Evolutionary conservation across 2,797 vertebrate species (phyloP).

Genomic region (Muscicapa comitata): DNA sequence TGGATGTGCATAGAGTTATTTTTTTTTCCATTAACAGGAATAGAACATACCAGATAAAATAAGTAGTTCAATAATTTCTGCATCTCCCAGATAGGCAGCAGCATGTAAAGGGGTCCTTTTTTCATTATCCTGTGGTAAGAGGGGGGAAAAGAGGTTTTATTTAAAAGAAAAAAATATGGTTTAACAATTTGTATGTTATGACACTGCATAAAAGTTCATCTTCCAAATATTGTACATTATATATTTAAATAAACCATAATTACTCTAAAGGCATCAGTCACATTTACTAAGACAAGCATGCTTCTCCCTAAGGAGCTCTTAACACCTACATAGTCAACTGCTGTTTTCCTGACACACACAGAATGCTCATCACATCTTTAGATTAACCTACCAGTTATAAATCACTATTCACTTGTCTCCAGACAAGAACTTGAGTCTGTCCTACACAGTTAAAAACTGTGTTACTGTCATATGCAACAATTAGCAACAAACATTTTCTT

Average conservation of each 20-base stretch:
- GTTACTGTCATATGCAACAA: neutral
- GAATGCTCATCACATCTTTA: neutral
- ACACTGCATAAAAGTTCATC: conserved; percentile 8
- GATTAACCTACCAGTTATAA: neutral
- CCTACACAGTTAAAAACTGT: neutral
- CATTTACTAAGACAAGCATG: neutral
- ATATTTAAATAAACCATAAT: neutral
- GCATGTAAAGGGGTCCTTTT: conserved; percentile 97
- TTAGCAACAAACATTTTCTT: neutral
- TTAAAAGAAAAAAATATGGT: conserved; percentile 47
- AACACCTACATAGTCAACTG: neutral
- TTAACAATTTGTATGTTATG: conserved; percentile 44
- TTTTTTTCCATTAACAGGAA: conserved; percentile 41
- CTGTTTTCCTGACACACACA: neutral
- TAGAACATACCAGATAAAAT: conserved; percentile 91
- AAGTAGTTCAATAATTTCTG: conserved; percentile 97
- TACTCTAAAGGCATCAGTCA: neutral
- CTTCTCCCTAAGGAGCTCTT: neutral
- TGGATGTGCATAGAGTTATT: conserved; percentile 10
- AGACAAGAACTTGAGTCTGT: neutral
- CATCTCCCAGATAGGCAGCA: conserved; percentile 96
- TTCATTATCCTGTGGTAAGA: conserved; percentile 89
- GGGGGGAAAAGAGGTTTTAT: conserved; percentile 57
- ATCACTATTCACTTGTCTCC: neutral
- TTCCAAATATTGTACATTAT: conserved; percentile 23